Conservation (phyloP, 2,888 invertebrate genomes). For the Idaea dimidiata region DNA sequence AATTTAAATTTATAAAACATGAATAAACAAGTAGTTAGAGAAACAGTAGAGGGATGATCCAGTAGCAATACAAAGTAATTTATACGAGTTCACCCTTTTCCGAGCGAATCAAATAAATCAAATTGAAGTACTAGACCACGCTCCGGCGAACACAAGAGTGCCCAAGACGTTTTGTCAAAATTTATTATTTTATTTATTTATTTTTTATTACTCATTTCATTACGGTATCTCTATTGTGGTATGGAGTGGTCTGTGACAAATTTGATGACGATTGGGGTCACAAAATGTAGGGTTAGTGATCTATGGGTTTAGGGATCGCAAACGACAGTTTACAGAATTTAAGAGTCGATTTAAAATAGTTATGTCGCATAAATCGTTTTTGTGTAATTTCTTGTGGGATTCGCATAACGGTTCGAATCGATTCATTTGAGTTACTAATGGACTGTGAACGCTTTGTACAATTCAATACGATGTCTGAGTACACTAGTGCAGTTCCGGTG, state of each 20-base stretch:
- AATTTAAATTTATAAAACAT: conserved; percentile 8
- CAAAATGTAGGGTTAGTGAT: conserved; percentile 63
- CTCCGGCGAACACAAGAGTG: conserved; percentile 68
- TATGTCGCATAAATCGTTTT: conserved; percentile 67
- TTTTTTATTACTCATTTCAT: conserved; percentile 72
- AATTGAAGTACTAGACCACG: conserved; percentile 75
- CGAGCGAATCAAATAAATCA: conserved; percentile 75
- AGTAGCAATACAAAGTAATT: conserved; percentile 58
- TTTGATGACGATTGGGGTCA: conserved; percentile 78
- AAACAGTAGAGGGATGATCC: conserved; percentile 22
- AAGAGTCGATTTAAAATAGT: conserved; percentile 70
- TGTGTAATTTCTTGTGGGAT: conserved; percentile 61
- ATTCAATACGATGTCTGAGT: conserved; percentile 22
- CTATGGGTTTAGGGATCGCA: conserved; percentile 63
- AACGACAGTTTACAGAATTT: conserved; percentile 74
- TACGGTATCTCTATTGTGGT: conserved; percentile 68
- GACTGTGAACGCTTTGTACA: conserved; percentile 55
- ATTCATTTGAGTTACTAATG: conserved; percentile 56
- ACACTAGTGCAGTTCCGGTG: conserved; percentile 10
- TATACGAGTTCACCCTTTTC: conserved; percentile 71
- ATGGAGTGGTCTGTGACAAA: conserved; percentile 79
- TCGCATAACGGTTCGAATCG: conserved; percentile 42
- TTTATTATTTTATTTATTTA: conserved; percentile 79
- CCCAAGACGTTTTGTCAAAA: conserved; percentile 80
- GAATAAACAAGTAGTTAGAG: conserved; percentile 28